Conservation (phyloP, 2,797 vertebrate species). For the Natrix natrix region DNA sequence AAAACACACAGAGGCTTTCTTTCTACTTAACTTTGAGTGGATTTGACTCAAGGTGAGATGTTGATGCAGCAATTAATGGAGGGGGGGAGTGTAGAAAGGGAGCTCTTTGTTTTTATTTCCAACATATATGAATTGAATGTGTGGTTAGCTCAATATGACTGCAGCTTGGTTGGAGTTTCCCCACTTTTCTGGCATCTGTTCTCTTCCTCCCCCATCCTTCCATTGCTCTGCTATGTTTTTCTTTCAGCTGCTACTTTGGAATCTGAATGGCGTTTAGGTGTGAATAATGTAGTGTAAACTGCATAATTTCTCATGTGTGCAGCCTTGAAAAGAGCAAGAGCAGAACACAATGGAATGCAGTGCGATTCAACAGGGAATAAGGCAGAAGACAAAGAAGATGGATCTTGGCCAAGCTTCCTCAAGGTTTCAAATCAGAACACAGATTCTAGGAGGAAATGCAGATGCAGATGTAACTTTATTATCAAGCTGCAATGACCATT, state of each 20-base stretch:
- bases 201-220: neutral
- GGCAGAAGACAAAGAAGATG: neutral
- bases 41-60: neutral
- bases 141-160: neutral
- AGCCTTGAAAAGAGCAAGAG: neutral
- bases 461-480: neutral
- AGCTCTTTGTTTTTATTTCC: conserved; percentile 2
- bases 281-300: neutral
- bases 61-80: neutral
- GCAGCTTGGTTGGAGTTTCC: neutral
- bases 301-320: neutral
- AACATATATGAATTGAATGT: neutral
- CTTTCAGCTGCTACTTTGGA: neutral
- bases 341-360: neutral
- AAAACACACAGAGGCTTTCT: conserved; percentile 32
- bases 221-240: neutral
- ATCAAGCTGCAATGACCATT: neutral
- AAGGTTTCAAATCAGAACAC: neutral
- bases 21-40: conserved; percentile 22
- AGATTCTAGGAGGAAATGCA: neutral
- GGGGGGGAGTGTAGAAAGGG: neutral
- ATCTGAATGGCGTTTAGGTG: neutral
- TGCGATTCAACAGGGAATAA: neutral
- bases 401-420: neutral
- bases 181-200: neutral